A percentile compares a stretch with the other conserved stretches of the same genome.
Evolutionary conservation across 2,113 vertebrate genomes (phyloP).

Genomic region (Corydoras maculifer): DNA sequence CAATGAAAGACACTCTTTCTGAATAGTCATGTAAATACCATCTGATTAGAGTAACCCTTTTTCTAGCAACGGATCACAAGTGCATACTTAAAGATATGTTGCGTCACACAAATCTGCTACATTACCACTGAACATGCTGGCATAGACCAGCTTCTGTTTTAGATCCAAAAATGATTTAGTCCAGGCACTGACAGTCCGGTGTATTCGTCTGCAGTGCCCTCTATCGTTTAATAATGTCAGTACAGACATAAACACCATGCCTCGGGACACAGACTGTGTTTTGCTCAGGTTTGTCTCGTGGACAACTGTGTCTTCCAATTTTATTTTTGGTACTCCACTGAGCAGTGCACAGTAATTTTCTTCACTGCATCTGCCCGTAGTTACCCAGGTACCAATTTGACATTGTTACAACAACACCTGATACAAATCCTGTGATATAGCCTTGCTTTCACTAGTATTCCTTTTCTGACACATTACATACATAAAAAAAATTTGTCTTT

Average conservation of each 20-base stretch:
- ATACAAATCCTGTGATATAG: too few species aligned
- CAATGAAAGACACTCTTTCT: slow-evolving; percentile 1
- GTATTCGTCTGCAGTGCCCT: slow-evolving; percentile 38
- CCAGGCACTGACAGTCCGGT: background rate
- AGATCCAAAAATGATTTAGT: slow-evolving; percentile 5
- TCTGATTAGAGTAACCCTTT: background rate
- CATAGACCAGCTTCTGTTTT: background rate
- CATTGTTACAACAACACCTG: too few species aligned
- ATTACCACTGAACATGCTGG: background rate
- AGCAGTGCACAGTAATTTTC: too few species aligned
- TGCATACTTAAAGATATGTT: background rate
- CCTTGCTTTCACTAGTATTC: too few species aligned
- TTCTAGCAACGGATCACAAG: background rate
- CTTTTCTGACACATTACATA: too few species aligned
- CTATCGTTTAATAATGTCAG: slow-evolving; percentile 26
- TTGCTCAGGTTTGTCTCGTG: too few species aligned
- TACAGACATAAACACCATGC: background rate
- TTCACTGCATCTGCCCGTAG: too few species aligned
- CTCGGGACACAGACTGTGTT: too few species aligned
- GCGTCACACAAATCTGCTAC: slow-evolving; percentile 10
- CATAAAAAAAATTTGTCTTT: too few species aligned
- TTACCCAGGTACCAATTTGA: too few species aligned
- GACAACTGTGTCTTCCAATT: too few species aligned
- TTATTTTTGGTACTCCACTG: too few species aligned
- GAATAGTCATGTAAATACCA: background rate